These are phyloP conservation scores for Halictus ligatus DNA, from an alignment of 2,888 invertebrate species.

Conservation along the genomic window DNA sequence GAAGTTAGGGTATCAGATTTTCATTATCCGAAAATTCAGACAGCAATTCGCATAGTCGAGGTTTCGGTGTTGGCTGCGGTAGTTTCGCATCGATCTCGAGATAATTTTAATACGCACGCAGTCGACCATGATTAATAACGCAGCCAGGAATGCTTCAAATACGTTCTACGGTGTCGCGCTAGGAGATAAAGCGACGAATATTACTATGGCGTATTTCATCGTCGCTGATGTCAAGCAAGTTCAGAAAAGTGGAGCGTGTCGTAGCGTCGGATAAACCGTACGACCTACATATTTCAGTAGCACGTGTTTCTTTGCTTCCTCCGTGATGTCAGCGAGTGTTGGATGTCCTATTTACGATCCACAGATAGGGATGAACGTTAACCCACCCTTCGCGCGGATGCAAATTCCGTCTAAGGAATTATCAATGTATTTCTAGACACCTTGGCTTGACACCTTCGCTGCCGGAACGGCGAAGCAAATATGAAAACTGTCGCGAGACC, in stretches of 20 bases:
- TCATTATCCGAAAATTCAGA: neutral
- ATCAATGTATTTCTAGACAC: too few species aligned
- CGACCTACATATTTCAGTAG: conserved; percentile 59
- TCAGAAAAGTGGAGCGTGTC: conserved; percentile 48
- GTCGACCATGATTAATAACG: neutral
- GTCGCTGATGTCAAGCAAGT: conserved; percentile 45
- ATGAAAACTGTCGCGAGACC: too few species aligned
- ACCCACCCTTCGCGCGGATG: neutral
- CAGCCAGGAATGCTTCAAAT: neutral
- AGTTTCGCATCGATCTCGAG: neutral
- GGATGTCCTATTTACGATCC: conserved; percentile 44
- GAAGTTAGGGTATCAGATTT: neutral
- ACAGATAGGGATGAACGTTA: conserved; percentile 5
- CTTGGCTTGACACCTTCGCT: too few species aligned
- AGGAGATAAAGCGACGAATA: conserved; percentile 44
- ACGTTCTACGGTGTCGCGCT: conserved; percentile 2
- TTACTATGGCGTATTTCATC: conserved; percentile 51
- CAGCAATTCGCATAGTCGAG: neutral
- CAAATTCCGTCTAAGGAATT: neutral
- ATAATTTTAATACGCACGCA: conserved; percentile 4
- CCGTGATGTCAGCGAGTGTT: conserved; percentile 35
- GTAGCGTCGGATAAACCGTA: conserved; percentile 50
- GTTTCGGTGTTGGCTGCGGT: neutral
- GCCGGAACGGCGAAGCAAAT: too few species aligned
- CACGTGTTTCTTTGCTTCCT: conserved; percentile 48